Conservation (phyloP, 2,888 invertebrate genomes). For the Apotomis turbidana region DNA sequence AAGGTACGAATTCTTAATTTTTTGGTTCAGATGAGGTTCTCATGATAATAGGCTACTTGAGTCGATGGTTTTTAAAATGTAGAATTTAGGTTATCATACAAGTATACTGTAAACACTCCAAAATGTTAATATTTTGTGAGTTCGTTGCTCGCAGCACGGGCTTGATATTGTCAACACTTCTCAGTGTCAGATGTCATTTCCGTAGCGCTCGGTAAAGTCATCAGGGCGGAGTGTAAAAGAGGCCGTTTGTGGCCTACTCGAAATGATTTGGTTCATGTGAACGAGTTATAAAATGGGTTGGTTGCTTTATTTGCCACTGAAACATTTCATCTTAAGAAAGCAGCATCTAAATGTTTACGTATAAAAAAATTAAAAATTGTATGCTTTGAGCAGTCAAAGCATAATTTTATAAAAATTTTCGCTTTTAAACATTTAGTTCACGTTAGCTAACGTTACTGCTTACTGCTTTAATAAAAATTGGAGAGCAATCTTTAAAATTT, state of each 20-base stretch:
- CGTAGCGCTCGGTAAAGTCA: slow-evolving; percentile 40
- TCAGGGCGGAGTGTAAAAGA: slow-evolving; percentile 38
- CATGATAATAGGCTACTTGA: too few relatives aligned
- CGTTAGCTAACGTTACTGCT: too few relatives aligned
- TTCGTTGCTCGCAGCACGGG: slow-evolving; percentile 17
- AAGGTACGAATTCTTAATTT: too few relatives aligned
- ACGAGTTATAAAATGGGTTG: slow-evolving; percentile 16
- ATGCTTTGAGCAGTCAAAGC: too few relatives aligned
- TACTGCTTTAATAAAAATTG: too few relatives aligned
- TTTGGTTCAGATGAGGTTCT: too few relatives aligned
- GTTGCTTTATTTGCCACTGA: not conserved
- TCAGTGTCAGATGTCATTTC: slow-evolving; percentile 40
- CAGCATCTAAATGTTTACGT: too few relatives aligned
- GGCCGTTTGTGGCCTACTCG: slow-evolving; percentile 28
- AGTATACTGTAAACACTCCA: slow-evolving; percentile 26
- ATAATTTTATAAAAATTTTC: too few relatives aligned
- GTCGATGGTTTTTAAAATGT: too few relatives aligned
- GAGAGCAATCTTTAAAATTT: too few relatives aligned
- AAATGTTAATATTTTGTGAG: slow-evolving; percentile 31
- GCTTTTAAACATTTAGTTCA: too few relatives aligned
- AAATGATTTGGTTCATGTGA: slow-evolving; percentile 31
- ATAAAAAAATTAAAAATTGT: too few relatives aligned
- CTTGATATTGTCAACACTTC: slow-evolving; percentile 34
- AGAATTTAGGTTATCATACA: slow-evolving; percentile 13
- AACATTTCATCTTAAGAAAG: not conserved